Conservation (phyloP, 2,797 vertebrate species). For the Parauchenoglanis ngamensis region DNA sequence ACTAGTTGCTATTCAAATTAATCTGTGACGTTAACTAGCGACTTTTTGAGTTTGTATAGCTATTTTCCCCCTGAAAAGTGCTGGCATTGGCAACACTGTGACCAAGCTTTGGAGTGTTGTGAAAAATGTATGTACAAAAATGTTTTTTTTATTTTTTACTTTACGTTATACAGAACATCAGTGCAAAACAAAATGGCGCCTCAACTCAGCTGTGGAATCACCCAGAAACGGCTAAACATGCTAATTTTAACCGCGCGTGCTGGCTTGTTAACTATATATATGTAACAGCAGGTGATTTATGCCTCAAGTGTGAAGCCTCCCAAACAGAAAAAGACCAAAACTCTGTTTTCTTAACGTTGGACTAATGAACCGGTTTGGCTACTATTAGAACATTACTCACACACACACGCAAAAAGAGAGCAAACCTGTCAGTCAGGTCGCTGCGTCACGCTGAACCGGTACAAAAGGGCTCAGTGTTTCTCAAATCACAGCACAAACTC, state of each 20-base stretch:
- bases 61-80: too few species aligned
- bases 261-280: background rate
- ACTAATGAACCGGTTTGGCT: constrained; percentile 17
- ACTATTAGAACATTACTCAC: background rate
- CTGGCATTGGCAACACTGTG: background rate
- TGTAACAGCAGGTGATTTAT: background rate
- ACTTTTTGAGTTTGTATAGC: too few species aligned
- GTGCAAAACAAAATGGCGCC: background rate
- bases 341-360: background rate
- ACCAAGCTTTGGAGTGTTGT: background rate
- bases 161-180: background rate
- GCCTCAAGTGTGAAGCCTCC: background rate
- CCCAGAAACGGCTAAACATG: background rate
- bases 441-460: background rate
- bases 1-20: too few species aligned
- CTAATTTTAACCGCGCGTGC: background rate
- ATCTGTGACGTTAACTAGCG: too few species aligned
- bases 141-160: background rate
- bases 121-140: background rate
- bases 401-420: background rate
- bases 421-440: constrained; percentile 31
- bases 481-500: background rate
- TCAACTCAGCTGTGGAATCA: background rate
- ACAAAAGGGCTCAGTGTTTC: constrained; percentile 13
- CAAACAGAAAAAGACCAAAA: background rate